These are phyloP conservation scores for Augochlorella aurata DNA, from an alignment of 2,888 invertebrate species.

Conservation along the genomic window DNA sequence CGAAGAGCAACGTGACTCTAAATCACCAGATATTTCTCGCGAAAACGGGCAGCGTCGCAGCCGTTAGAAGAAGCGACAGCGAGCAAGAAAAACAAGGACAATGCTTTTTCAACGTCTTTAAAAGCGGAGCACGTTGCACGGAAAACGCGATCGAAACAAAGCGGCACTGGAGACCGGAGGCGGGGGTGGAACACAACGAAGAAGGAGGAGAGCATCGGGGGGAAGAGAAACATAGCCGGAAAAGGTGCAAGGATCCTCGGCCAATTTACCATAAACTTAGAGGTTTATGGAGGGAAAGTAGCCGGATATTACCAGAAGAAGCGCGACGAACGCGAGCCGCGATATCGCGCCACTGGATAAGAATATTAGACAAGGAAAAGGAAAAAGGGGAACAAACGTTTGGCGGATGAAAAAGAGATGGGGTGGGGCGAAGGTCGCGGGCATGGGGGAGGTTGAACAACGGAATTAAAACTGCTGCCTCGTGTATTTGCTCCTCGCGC, in stretches of 20 bases:
- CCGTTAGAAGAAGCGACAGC: neutral
- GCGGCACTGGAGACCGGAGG: neutral
- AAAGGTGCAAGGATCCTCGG: constrained; percentile 62
- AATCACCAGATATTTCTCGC: neutral
- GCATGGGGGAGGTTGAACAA: constrained; percentile 30
- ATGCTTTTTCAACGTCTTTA: neutral
- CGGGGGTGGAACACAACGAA: constrained; percentile 4
- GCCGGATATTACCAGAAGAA: constrained; percentile 67
- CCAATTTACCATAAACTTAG: constrained; percentile 75
- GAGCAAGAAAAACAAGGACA: neutral
- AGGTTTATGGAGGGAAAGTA: constrained; percentile 71
- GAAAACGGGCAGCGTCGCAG: neutral
- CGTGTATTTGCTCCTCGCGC: constrained; percentile 49
- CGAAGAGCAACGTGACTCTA: neutral
- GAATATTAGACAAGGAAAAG: constrained; percentile 66
- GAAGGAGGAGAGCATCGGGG: constrained; percentile 1
- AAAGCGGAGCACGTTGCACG: constrained; percentile 3
- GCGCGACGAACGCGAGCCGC: constrained; percentile 51
- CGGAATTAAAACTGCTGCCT: constrained; percentile 57
- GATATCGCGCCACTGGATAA: constrained; percentile 59
- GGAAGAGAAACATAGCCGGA: constrained; percentile 25
- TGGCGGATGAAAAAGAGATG: constrained; percentile 47
- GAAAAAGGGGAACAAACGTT: constrained; percentile 28
- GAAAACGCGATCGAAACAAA: constrained; percentile 45
- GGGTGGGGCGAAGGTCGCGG: constrained; percentile 14